These are phyloP conservation scores for Pteruthius melanotis DNA, from an alignment of 2,113 vertebrate species.

Conservation along the genomic window DNA sequence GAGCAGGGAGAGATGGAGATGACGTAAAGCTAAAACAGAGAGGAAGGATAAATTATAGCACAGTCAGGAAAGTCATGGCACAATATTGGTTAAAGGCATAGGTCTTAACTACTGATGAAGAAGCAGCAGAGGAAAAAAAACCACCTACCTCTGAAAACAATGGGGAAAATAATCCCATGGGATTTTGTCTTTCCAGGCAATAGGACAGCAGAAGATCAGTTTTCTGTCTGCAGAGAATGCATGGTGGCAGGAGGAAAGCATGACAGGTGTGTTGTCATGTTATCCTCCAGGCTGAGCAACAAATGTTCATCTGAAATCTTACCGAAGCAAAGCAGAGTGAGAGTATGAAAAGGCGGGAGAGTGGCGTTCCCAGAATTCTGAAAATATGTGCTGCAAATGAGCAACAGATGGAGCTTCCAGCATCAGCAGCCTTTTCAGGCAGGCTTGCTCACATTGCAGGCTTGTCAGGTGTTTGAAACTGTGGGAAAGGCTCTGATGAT, in stretches of 20 bases:
- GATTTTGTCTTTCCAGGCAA: neutral
- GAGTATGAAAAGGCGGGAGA: neutral
- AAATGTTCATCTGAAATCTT: neutral
- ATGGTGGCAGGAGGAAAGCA: neutral
- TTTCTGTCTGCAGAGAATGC: neutral
- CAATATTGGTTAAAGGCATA: neutral
- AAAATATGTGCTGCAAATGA: neutral
- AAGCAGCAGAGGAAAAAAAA: neutral
- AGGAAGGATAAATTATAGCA: neutral
- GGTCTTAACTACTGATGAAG: neutral
- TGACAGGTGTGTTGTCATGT: neutral
- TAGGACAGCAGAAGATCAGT: neutral
- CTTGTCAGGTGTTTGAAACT: neutral
- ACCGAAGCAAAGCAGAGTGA: accelerated
- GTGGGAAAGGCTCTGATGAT: neutral
- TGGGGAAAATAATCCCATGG: neutral
- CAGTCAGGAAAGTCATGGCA: neutral
- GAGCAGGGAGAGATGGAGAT: neutral
- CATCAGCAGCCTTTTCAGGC: neutral
- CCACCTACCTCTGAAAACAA: neutral
- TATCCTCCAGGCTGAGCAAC: neutral
- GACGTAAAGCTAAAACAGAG: neutral
- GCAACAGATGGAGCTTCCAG: constrained; percentile 10
- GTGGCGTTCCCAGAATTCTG: neutral
- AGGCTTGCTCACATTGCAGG: neutral